Base-by-base conservation (phyloP, 2,113 vertebrate genomes). In the Dicerorhinus sumatrensis region DNA sequence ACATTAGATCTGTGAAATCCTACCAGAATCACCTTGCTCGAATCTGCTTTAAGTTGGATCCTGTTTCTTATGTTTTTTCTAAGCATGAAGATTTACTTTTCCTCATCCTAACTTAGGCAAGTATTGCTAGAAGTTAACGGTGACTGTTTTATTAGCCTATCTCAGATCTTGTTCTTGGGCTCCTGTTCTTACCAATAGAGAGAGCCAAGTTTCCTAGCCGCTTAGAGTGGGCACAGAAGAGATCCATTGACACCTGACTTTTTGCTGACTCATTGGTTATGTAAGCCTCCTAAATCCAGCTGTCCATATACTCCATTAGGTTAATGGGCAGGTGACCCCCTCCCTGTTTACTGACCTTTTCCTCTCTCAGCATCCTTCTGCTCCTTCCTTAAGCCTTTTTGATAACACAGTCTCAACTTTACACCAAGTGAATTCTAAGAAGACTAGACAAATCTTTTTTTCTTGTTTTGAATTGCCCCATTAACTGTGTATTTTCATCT, bases 201-300 rank as follows among this genome's bases (percentile, higher is more conserved):
- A 92, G 51, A 89, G 88, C 92, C 89, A 91, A 75, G 79, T 86
- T 87, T 92, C 63, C 85, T 86, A 86, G 76, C 42, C 85, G 87
- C 70, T 82, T 72, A 63, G 69, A 96, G 31, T 83, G 75, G 92
- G 87, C 89, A 95, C 70, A 65, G 83, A 89, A 83, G 65, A 96
- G 83, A 60, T 46, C 89, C 82, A 39, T n/a, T 72, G 89, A 96
- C 79, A 89, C 84, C 95, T 96, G 94, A 63, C 81, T 89, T 97
- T 96, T 87, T 98, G 97, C 98, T 97, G 98, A 98, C 89, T 98
- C 98, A 98, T 23, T 97, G 89, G 67, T 98, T 98, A 97, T 96
- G 14, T 98, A 98, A 98, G 93, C 93, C 62, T 77, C 46, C 27
- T 92, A 58, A 93, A 70, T 25, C 73, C n/a, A 75, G 36, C 77